Percentiles rank a stretch among this genome's conserved stretches.
phyloP scores from a whole-genome alignment of 2,113 vertebrate species.

The Accipiter cooperii region DNA sequence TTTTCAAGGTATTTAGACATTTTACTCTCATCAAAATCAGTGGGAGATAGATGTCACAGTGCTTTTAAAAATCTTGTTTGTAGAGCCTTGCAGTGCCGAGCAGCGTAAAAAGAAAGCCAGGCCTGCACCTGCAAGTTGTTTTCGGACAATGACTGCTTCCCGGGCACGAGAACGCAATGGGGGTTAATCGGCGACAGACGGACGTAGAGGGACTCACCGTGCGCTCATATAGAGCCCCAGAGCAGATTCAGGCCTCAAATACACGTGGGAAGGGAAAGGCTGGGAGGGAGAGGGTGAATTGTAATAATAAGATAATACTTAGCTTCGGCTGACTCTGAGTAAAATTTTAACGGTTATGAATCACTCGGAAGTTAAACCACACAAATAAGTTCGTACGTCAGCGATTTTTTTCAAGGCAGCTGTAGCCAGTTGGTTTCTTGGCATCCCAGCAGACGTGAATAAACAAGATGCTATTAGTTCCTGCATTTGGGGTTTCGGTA shows the following conservation, averaged over 20 bases:
- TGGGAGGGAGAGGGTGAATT: neutral
- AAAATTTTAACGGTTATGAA: neutral
- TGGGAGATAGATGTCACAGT: neutral
- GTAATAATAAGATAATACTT: neutral
- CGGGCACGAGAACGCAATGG: neutral
- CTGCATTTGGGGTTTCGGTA: neutral
- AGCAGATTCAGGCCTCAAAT: neutral
- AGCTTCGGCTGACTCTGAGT: neutral
- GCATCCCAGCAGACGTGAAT: neutral
- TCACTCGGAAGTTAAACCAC: neutral
- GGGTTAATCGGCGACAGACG: neutral
- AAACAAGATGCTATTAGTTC: neutral
- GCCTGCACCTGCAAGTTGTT: neutral
- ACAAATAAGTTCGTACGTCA: neutral
- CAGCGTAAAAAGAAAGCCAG: neutral
- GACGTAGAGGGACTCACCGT: neutral
- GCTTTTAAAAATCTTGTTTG: constrained; percentile 10
- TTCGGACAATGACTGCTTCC: neutral
- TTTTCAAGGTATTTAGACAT: constrained; percentile 44
- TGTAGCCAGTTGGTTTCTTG: neutral
- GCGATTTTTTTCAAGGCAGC: neutral
- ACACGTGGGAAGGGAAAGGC: neutral
- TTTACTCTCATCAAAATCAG: constrained; percentile 31
- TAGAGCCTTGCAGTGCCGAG: neutral
- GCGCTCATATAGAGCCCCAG: neutral